Percentiles rank a stretch among this genome's conserved stretches.
These are phyloP conservation scores for Odontesthes bonariensis DNA, from an alignment of 2,113 vertebrate genomes.

Conservation along the genomic window DNA sequence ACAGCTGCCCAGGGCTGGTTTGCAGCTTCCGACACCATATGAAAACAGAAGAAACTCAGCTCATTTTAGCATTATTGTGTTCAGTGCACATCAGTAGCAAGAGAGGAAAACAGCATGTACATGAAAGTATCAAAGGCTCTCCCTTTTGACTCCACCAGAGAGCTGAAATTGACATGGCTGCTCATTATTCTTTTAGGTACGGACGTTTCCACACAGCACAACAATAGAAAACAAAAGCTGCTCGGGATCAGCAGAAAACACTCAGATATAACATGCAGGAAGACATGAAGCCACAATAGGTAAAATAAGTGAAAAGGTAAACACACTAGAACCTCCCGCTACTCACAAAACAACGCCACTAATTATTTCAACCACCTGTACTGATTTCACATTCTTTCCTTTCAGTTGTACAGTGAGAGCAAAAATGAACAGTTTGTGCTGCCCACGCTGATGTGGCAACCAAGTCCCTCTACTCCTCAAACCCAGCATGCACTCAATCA, in stretches of 20 bases:
- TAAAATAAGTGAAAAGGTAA: slow-evolving; percentile 10
- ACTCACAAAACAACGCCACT: slow-evolving; percentile 17
- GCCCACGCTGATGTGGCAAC: slow-evolving; percentile 49
- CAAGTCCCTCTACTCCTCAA: slow-evolving; percentile 13
- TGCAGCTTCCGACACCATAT: slow-evolving; percentile 19
- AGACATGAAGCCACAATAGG: slow-evolving; percentile 14
- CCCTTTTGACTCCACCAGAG: no score
- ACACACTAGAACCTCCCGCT: slow-evolving; percentile 9
- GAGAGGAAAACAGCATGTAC: slow-evolving; percentile 20
- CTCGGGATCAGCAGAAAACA: slow-evolving; percentile 39
- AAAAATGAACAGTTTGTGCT: slow-evolving; percentile 17
- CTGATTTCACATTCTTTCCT: slow-evolving; percentile 27
- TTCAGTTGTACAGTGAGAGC: slow-evolving; percentile 21
- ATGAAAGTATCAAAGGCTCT: slow-evolving; percentile 30
- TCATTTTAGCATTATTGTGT: slow-evolving; percentile 39
- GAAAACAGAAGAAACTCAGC: slow-evolving; percentile 6
- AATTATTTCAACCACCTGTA: slow-evolving; percentile 40
- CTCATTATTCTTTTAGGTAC: slow-evolving; percentile 41
- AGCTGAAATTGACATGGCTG: slow-evolving; percentile 44
- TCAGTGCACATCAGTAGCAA: slow-evolving; percentile 23
- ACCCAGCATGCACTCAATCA: slow-evolving; percentile 17
- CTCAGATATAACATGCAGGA: slow-evolving; percentile 11
- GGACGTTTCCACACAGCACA: slow-evolving; percentile 22
- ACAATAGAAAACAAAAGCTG: slow-evolving; percentile 32
- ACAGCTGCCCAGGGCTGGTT: slow-evolving; percentile 33